These are phyloP conservation scores for Dynastes maya DNA, from an alignment of 2,888 invertebrate species.

Conservation along the genomic window DNA sequence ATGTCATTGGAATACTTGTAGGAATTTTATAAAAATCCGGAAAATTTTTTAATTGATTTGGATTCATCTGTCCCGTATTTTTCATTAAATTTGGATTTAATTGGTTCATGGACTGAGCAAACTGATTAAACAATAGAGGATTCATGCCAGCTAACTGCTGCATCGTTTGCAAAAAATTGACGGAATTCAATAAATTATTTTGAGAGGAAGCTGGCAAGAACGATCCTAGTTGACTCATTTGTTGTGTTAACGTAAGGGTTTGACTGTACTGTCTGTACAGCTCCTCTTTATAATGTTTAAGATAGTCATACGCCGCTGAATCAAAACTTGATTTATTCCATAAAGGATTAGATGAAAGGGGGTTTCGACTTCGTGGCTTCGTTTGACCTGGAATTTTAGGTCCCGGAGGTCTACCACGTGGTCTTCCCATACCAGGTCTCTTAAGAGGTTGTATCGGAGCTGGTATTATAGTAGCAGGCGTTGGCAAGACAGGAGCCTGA, in stretches of 20 bases:
- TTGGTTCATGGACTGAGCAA: constrained; percentile 55
- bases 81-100: constrained; percentile 58
- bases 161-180: constrained; percentile 57
- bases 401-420: constrained; percentile 73
- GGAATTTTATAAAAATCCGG: constrained; percentile 52
- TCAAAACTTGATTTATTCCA: constrained; percentile 64
- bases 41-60: constrained; percentile 35
- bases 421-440: constrained; percentile 68
- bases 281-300: constrained; percentile 69
- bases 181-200: constrained; percentile 54
- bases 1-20: constrained; percentile 50
- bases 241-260: constrained; percentile 62
- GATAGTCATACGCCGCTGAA: constrained; percentile 64
- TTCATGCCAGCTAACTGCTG: constrained; percentile 57
- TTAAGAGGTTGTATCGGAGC: constrained; percentile 58
- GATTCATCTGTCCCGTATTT: constrained; percentile 51
- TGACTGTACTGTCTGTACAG: constrained; percentile 68
- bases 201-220: constrained; percentile 47
- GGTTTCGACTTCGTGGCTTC: constrained; percentile 62
- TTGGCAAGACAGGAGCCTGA: constrained; percentile 56
- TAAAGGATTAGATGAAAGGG: constrained; percentile 56
- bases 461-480: constrained; percentile 56
- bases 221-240: constrained; percentile 54
- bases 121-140: constrained; percentile 55
- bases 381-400: constrained; percentile 63